Percentiles rank a stretch among this genome's conserved stretches.
Conservation (phyloP, 2,888 invertebrate genomes). For the Gibbula magus region DNA sequence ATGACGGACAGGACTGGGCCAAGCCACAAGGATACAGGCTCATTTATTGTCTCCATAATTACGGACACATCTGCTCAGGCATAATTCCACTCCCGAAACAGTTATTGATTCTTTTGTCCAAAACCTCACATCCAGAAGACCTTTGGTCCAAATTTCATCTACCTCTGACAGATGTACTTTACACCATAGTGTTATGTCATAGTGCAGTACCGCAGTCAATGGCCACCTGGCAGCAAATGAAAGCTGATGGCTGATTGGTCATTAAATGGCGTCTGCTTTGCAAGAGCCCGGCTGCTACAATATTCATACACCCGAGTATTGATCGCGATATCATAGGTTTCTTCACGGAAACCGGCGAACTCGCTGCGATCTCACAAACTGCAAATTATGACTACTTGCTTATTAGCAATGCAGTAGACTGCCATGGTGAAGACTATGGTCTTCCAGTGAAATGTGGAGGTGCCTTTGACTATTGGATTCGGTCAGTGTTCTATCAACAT, state of each 20-base stretch:
- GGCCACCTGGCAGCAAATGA: background rate
- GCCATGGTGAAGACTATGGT: background rate
- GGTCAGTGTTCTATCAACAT: slow-evolving; percentile 16
- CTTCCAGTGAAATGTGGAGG: background rate
- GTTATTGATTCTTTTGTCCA: background rate
- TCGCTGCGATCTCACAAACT: background rate
- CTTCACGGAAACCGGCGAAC: slow-evolving; percentile 5
- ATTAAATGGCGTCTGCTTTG: slow-evolving; percentile 8
- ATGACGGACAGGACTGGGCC: background rate
- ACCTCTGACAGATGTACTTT: background rate
- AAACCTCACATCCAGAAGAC: background rate
- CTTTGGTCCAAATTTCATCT: background rate
- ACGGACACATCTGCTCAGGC: background rate
- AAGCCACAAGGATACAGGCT: background rate
- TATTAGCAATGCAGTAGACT: slow-evolving; percentile 25
- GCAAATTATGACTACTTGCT: slow-evolving; percentile 18
- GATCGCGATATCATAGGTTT: background rate
- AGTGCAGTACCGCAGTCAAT: background rate
- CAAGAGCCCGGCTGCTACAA: background rate
- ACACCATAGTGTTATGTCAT: background rate
- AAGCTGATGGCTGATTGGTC: background rate
- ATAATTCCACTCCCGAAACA: background rate
- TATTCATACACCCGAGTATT: slow-evolving; percentile 2
- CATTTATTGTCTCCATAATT: slow-evolving; percentile 3
- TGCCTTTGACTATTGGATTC: slow-evolving; percentile 17